Evolutionary conservation across 2,113 vertebrate genomes (phyloP), one percentile per base, ranked within the genome.

Genomic region (Lucifuga dentata): DNA sequence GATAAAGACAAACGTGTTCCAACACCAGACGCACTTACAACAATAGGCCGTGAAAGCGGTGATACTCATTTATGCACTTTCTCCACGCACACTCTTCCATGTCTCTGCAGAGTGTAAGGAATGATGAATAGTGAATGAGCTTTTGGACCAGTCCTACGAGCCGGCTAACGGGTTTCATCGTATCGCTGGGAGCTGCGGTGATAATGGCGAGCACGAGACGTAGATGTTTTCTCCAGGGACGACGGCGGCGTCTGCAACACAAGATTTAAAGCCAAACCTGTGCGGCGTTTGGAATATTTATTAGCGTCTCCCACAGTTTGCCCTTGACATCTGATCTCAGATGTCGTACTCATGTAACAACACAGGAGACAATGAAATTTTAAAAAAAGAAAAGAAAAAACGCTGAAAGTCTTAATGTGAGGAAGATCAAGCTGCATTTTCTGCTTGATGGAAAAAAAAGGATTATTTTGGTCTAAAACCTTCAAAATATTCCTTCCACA

Each of bases 121-220:
- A 11, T 76, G 68, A 73, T 65, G 59, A 65, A 41, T 17, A 55
- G 13, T 9, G 20, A 60, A 72, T 44, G 46, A 45, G 46, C 45
- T 53, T 73, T 58, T 17, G 9, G 50, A 29, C 11, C 58, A 6
- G 45, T 0, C 5, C 36, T 23, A 46, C 36, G 56, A 71, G 48
- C 4, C 0, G 1, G 21, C n/a, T 32, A 24, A 52, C 72, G 17
- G 51, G 52, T 70, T 52, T 64, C 29, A 70, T 8, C 36, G 20
- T 38, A 32, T 58, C 40, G 16, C 11, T 5, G 33, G 53, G 44
- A 61, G 50, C 61, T 53, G 68, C 10, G 12, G 35, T 68, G 60
- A 74, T 62, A 29, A 50, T 17, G 19, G 20, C 5, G 16, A 46
- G 35, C 61, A 73, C 0, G 35, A 36, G 35, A n/a, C n/a, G 15